phyloP scores from a whole-genome alignment of 1,140 invertebrate species.

The Drosophila bocqueti region DNA sequence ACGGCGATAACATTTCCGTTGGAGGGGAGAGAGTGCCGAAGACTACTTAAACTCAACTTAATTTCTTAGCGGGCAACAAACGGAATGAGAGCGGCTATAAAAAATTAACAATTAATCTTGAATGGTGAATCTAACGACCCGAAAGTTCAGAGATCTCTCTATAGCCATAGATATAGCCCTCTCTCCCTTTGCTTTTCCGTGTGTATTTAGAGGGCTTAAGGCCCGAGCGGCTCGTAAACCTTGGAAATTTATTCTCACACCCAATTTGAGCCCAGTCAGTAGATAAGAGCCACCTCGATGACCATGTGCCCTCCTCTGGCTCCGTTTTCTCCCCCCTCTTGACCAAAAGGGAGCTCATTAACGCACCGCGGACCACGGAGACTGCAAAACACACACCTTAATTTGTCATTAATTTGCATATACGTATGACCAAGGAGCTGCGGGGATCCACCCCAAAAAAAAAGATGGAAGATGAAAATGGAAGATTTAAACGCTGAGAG shows the following conservation, averaged over 20 bases:
- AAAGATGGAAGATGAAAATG: conserved; percentile 1
- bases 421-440: conserved; percentile 26
- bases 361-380: conserved; percentile 53
- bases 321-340: not conserved
- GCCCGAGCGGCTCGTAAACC: conserved; percentile 72
- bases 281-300: conserved; percentile 54
- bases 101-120: conserved; percentile 81
- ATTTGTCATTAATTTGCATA: conserved; percentile 84
- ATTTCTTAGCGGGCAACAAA: conserved; percentile 55
- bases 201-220: conserved; percentile 54
- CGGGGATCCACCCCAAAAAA: conserved; percentile 20
- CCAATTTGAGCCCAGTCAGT: conserved; percentile 69
- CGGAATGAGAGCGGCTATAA: conserved; percentile 74
- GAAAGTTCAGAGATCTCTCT: conserved; percentile 23
- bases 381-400: conserved; percentile 82
- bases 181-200: not conserved
- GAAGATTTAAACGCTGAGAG: conserved; percentile 4
- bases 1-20: conserved; percentile 82
- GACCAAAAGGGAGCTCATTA: conserved; percentile 53
- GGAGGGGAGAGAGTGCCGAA: conserved; percentile 1
- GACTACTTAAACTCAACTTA: conserved; percentile 80
- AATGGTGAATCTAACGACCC: conserved; percentile 77
- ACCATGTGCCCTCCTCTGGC: not conserved
- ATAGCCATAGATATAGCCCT: not conserved
- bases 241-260: conserved; percentile 82